phyloP scores from a whole-genome alignment of 1,140 invertebrate species.

The Pararge aegeria region DNA sequence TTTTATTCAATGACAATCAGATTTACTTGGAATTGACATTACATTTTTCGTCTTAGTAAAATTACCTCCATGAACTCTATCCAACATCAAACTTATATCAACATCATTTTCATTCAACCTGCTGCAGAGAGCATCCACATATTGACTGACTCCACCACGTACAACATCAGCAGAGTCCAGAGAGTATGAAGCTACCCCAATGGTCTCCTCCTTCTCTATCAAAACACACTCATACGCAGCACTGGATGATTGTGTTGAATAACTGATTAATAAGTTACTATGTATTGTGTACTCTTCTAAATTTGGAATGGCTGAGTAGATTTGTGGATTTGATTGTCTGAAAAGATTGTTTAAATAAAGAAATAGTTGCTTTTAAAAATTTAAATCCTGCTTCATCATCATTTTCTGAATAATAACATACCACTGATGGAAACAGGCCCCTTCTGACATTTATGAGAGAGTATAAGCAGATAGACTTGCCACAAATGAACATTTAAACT shows the following conservation, averaged over 20 bases:
- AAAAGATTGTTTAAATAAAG: not conserved
- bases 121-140: conserved; percentile 57
- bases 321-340: conserved; percentile 45
- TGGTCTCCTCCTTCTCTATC: conserved; percentile 58
- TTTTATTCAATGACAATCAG: too few relatives aligned
- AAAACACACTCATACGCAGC: conserved; percentile 62
- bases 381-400: too few relatives aligned
- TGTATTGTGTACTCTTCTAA: conserved; percentile 52
- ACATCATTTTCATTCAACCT: conserved; percentile 42
- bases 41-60: too few relatives aligned
- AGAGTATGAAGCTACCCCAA: conserved; percentile 54
- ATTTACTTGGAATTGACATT: too few relatives aligned
- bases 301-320: conserved; percentile 42
- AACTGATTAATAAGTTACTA: conserved; percentile 53
- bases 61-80: conserved; percentile 65
- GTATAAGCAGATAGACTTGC: too few relatives aligned
- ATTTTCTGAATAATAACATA: too few relatives aligned
- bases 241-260: conserved; percentile 57
- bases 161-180: conserved; percentile 57
- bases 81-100: conserved; percentile 56
- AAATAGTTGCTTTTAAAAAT: too few relatives aligned
- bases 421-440: too few relatives aligned
- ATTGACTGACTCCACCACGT: conserved; percentile 52
- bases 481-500: too few relatives aligned
- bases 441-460: too few relatives aligned